A percentile compares a stretch with the other conserved stretches of the same genome.
phyloP scores from a whole-genome alignment of 1,140 invertebrate species.

The Diplogasteroides magnus region DNA sequence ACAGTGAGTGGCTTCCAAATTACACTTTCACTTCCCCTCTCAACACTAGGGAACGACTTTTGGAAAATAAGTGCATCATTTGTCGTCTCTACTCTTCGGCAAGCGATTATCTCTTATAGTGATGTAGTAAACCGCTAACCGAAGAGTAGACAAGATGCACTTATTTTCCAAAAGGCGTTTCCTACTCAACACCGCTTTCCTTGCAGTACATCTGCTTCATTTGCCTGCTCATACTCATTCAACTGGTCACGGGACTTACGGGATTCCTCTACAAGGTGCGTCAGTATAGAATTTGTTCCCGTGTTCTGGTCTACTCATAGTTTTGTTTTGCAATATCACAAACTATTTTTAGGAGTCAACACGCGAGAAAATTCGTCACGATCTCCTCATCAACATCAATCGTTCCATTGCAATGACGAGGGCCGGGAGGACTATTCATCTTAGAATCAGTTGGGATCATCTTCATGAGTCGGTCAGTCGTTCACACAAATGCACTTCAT shows the following conservation, averaged over 20 bases:
- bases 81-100: not conserved
- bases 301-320: conserved; percentile 1
- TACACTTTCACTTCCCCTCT: not conserved
- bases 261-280: conserved; percentile 36
- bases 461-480: conserved; percentile 22
- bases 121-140: too few relatives aligned
- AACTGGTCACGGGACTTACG: conserved; percentile 42
- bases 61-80: too few relatives aligned
- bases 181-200: too few relatives aligned
- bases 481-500: too few relatives aligned
- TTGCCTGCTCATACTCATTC: conserved; percentile 34
- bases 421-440: not conserved
- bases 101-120: not conserved
- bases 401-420: not conserved
- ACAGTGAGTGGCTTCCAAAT: not conserved
- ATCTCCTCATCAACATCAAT: conserved; percentile 5
- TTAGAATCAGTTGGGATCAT: conserved; percentile 5
- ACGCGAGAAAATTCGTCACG: not conserved
- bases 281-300: conserved; percentile 1
- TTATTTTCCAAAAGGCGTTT: too few relatives aligned
- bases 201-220: conserved; percentile 41
- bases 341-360: conserved; percentile 11
- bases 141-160: too few relatives aligned
- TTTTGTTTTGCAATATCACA: conserved; percentile 15
- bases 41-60: too few relatives aligned